Base-by-base conservation (phyloP, 2,797 vertebrate species). In the Leptatherina wallacei region DNA sequence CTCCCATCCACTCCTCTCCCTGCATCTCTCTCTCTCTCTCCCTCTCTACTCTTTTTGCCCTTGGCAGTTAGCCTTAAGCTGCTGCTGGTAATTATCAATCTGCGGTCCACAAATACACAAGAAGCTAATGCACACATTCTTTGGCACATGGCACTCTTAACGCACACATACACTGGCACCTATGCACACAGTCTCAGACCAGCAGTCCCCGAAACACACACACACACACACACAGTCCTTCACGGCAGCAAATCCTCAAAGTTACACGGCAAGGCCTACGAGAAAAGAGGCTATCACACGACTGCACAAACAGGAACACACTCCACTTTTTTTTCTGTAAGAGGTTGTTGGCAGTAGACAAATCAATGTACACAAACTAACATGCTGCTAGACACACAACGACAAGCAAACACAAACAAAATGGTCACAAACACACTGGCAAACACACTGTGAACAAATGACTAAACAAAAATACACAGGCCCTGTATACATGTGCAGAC, bases 321-420 rank as follows among this genome's bases (percentile, higher is more conserved):
- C 73, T 77, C 73, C 72, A 66, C 14, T 40, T 75, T 32, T 74
- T 77, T 86, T 88, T 77, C 83, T 82, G 80, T 74, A 73, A 71
- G 55, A 77, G 73, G 52, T 75, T 91, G 87, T 89, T 89, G 91
- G 82, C 58, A 3, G 79, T 81, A 85, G 85, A 85, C 85, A 88
- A 88, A 90, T 88, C 89, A 85, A 83, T 86, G 83, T 78, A 86
- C 85, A 85, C 76, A 88, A 86, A 79, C 86, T 61, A 77, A 81
- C 82, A 76, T 68, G 81, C 67, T 61, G 69, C 20, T 22, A 64
- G 32, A 44, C 60, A 75, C 70, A 80, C 66, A 52, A 77, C 71
- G 69, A 87, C 83, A 85, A 85, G 72, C 75, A 87, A 84, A 85
- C 78, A 71, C 80, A 87, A 82, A 85, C 88, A 81, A 78, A 78